phyloP scores from a whole-genome alignment of 1,140 invertebrate species.

The Adoxophyes honmai region DNA sequence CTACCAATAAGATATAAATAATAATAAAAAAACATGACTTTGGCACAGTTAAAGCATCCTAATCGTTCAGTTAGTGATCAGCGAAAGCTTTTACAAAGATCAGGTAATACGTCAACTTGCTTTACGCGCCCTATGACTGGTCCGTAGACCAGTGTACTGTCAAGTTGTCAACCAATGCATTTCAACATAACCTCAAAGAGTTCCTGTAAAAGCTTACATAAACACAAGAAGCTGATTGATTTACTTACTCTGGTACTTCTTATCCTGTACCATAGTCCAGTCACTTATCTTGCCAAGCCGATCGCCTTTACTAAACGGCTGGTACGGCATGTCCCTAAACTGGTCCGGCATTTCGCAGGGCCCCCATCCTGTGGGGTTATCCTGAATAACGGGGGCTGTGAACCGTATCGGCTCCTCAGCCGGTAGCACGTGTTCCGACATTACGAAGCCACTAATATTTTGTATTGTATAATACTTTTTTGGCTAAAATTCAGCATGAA shows the following conservation, averaged over 20 bases:
- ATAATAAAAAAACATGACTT: too few relatives aligned
- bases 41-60: too few relatives aligned
- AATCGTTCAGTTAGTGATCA: too few relatives aligned
- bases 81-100: too few relatives aligned
- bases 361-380: constrained; percentile 96
- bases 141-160: too few relatives aligned
- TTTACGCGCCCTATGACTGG: not conserved
- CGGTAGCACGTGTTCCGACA: constrained; percentile 71
- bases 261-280: constrained; percentile 98
- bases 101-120: not conserved
- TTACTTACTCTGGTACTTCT: constrained; percentile 94
- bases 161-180: not conserved
- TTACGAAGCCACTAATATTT: constrained; percentile 24
- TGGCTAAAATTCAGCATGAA: constrained; percentile 18
- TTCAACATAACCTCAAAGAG: constrained; percentile 36
- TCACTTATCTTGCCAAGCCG: constrained; percentile 98
- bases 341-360: constrained; percentile 95
- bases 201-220: not conserved
- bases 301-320: constrained; percentile 98
- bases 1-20: too few relatives aligned
- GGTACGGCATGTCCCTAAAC: constrained; percentile 98
- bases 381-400: constrained; percentile 86
- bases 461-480: constrained; percentile 6
- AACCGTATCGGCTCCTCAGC: constrained; percentile 77
- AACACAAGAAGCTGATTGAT: constrained; percentile 12